A percentile compares a stretch with the other conserved stretches of the same genome.
Evolutionary conservation across 2,113 vertebrate species (phyloP).

Genomic region (Hypocryptadius cinnamomeus): DNA sequence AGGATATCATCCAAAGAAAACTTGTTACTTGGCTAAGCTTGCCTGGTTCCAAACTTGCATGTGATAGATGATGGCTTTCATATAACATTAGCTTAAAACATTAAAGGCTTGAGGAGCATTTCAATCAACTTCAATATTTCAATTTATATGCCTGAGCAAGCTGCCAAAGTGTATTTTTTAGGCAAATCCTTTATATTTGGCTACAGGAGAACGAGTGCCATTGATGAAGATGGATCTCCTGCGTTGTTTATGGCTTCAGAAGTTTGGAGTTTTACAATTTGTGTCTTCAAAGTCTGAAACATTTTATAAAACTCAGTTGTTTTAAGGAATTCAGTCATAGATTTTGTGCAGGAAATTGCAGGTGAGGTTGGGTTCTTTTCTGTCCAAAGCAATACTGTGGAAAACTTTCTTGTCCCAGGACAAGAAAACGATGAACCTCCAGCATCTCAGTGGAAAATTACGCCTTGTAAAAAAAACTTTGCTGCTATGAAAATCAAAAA

Average conservation of each 20-base stretch:
- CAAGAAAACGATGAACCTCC: background rate
- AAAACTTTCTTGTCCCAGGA: background rate
- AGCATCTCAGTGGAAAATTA: background rate
- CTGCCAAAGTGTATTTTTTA: constrained; percentile 34
- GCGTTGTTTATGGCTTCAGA: background rate
- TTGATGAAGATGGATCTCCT: background rate
- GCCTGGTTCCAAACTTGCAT: background rate
- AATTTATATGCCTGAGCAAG: background rate
- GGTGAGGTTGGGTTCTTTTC: background rate
- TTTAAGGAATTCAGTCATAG: background rate
- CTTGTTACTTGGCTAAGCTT: background rate
- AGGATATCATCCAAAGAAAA: background rate
- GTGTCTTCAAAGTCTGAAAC: background rate
- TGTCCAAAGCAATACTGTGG: background rate
- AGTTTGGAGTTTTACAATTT: background rate
- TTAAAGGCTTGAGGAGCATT: constrained; percentile 37
- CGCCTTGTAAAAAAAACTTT: background rate
- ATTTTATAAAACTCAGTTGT: background rate
- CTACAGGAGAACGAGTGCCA: background rate
- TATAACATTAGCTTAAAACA: constrained; percentile 47
- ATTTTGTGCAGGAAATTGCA: background rate
- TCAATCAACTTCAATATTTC: constrained; percentile 33
- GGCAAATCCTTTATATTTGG: constrained; percentile 20
- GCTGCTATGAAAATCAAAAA: background rate
- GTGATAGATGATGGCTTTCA: constrained; percentile 36